Conservation (phyloP, 2,888 invertebrate genomes). For the Troilus luridus region DNA sequence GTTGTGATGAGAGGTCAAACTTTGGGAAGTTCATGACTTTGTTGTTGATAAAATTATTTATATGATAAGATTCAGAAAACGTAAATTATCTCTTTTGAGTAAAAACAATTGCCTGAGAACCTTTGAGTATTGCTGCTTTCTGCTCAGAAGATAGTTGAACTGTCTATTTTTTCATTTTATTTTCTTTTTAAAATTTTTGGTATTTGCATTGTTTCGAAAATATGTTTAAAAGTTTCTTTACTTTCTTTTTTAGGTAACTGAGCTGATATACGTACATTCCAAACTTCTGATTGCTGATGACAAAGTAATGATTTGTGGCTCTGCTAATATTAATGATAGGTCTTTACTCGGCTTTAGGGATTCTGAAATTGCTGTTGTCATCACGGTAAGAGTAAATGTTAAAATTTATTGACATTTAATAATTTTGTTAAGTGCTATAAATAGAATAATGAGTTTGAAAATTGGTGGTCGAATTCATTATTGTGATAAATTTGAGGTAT, state of each 20-base stretch:
- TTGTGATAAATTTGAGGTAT: not conserved
- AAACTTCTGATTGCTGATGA: conserved; percentile 97
- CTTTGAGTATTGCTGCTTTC: no score
- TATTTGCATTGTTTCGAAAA: not conserved
- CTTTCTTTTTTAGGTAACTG: conserved; percentile 77
- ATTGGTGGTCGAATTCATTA: not conserved
- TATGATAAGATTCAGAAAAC: no score
- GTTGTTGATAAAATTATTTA: no score
- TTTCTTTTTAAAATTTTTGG: not conserved
- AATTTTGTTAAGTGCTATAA: not conserved
- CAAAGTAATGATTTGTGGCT: conserved; percentile 91
- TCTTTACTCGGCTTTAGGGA: conserved; percentile 95
- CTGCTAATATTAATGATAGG: conserved; percentile 97
- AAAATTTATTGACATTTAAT: not conserved
- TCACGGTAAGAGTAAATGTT: conserved; percentile 75
- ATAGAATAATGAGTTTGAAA: not conserved
- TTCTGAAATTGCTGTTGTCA: conserved; percentile 91
- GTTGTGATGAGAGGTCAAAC: no score
- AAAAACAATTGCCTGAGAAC: no score
- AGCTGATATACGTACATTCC: conserved; percentile 97
- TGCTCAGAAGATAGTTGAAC: no score
- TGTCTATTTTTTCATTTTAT: no score
- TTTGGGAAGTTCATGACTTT: no score
- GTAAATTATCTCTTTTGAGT: no score
- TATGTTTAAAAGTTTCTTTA: not conserved